Conservation (phyloP, 2,888 invertebrate species). For the Silvanus unidentatus region DNA sequence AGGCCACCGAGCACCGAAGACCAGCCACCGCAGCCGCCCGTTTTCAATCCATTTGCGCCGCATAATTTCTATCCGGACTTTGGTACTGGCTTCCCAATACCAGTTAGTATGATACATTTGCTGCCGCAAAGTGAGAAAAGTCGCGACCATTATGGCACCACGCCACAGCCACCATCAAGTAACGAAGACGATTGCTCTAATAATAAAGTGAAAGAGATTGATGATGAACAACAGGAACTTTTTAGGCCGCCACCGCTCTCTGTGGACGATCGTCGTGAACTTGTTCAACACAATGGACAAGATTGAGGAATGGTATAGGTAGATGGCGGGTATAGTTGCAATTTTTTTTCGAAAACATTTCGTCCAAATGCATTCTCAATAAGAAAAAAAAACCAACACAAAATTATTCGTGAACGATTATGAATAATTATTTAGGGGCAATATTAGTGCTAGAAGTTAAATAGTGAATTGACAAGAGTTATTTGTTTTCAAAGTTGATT, state of each 20-base stretch:
- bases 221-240: slow-evolving; percentile 41
- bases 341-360: slow-evolving; percentile 4
- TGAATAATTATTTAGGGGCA: slow-evolving; percentile 32
- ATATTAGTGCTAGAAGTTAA: slow-evolving; percentile 37
- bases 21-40: slow-evolving; percentile 48
- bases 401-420: not conserved
- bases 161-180: slow-evolving; percentile 32
- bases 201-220: slow-evolving; percentile 29
- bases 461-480: no score
- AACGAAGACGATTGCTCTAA: slow-evolving; percentile 53
- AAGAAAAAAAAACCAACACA: slow-evolving; percentile 1
- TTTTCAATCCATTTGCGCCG: slow-evolving; percentile 72
- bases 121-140: slow-evolving; percentile 74
- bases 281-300: slow-evolving; percentile 74
- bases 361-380: slow-evolving; percentile 1
- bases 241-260: slow-evolving; percentile 53
- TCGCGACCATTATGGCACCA: slow-evolving; percentile 56
- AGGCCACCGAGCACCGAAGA: slow-evolving; percentile 62
- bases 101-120: slow-evolving; percentile 78
- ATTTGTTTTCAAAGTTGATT: no score
- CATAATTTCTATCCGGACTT: slow-evolving; percentile 82
- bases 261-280: slow-evolving; percentile 57
- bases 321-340: slow-evolving; percentile 12
- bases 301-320: slow-evolving; percentile 49
- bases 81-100: slow-evolving; percentile 71